These are phyloP conservation scores for Centroberyx gerrardi DNA, from an alignment of 2,797 vertebrate genomes.

Conservation along the genomic window DNA sequence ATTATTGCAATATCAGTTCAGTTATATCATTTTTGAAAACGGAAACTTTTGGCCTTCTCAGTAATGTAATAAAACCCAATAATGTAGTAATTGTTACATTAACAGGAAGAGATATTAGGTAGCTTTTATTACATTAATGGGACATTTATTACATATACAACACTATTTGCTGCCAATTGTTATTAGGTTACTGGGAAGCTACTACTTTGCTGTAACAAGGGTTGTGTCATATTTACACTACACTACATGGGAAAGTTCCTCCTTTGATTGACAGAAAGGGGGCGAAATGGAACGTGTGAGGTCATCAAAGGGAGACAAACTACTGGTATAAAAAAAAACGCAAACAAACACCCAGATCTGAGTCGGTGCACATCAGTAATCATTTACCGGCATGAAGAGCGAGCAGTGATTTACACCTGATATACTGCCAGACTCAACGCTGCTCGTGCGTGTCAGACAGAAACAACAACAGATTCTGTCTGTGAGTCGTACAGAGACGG, in stretches of 20 bases:
- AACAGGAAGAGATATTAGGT: too few species aligned
- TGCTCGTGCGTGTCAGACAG: background rate
- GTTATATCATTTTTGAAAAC: too few species aligned
- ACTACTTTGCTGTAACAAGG: too few species aligned
- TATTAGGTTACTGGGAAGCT: too few species aligned
- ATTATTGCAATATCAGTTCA: too few species aligned
- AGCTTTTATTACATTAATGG: too few species aligned
- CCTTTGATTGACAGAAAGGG: background rate
- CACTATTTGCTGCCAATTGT: too few species aligned
- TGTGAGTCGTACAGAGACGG: background rate
- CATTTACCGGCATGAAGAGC: background rate
- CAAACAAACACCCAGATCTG: background rate
- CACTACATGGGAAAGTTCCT: slow-evolving; percentile 2
- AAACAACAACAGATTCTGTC: background rate
- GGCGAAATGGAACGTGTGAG: slow-evolving; percentile 14
- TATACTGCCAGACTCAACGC: background rate
- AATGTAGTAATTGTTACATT: too few species aligned
- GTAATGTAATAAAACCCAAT: too few species aligned
- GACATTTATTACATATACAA: too few species aligned
- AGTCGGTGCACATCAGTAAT: background rate
- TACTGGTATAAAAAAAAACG: background rate
- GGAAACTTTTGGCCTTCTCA: too few species aligned
- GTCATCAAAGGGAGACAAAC: background rate
- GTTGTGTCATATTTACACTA: too few species aligned
- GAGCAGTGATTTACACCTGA: background rate